Conservation (phyloP, 2,113 vertebrate species). For the Verasper variegatus region DNA sequence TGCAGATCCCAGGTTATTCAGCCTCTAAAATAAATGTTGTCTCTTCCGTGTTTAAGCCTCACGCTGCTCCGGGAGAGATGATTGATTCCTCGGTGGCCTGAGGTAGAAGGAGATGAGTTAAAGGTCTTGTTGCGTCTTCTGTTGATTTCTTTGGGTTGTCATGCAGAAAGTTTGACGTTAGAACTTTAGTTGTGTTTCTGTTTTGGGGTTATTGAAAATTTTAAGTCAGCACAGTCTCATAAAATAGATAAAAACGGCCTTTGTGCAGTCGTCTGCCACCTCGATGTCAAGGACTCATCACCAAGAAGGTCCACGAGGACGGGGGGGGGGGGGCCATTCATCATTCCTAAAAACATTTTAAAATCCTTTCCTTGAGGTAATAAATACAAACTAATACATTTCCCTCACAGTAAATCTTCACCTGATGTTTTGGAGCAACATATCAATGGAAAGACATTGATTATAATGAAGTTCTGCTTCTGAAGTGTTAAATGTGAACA, state of each 20-base stretch:
- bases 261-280: no score
- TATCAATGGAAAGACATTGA: no score
- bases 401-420: no score
- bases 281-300: background rate
- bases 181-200: background rate
- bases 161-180: background rate
- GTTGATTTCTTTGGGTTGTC: background rate
- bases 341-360: background rate
- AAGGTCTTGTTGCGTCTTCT: background rate
- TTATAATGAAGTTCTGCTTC: no score
- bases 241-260: no score
- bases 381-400: no score
- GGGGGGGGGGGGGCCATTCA: background rate
- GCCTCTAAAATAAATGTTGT: conserved; percentile 45
- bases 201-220: background rate
- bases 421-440: no score
- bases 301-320: background rate
- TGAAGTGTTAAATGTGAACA: no score
- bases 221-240: background rate
- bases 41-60: conserved; percentile 12
- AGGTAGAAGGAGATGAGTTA: background rate
- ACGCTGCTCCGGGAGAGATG: background rate
- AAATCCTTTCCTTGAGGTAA: no score
- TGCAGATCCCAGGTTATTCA: conserved; percentile 35
- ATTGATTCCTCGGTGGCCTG: background rate